phyloP scores from a whole-genome alignment of 2,113 vertebrate genomes.

The Zosterops borbonicus region DNA sequence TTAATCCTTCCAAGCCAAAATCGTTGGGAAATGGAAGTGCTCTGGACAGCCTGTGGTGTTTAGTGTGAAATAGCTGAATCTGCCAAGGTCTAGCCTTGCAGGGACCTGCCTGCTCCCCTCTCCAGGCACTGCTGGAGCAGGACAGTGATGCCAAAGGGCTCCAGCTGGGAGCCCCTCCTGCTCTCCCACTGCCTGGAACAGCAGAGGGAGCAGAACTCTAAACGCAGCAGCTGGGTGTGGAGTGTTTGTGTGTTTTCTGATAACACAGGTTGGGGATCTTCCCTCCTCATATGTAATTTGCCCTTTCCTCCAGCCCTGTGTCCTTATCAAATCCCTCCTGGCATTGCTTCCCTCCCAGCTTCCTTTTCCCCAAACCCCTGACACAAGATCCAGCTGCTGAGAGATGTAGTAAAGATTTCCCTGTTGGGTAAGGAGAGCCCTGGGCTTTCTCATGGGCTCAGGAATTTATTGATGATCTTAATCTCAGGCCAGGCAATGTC shows the following conservation, averaged over 20 bases:
- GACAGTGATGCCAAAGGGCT: not conserved
- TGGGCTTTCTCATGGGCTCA: conserved; percentile 45
- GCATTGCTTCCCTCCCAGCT: not conserved
- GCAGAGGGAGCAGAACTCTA: not conserved
- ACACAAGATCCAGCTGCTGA: not conserved
- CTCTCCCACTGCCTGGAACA: not conserved
- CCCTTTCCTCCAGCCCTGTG: not conserved
- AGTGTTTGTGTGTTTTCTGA: not conserved
- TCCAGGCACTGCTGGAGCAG: not conserved
- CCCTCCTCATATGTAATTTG: not conserved
- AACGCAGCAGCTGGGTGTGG: not conserved
- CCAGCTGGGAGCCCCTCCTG: not conserved
- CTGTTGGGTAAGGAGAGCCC: conserved; percentile 30
- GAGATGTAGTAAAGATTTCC: conserved; percentile 63
- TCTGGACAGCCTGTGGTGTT: not conserved
- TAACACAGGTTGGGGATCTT: not conserved
- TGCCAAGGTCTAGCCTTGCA: not conserved
- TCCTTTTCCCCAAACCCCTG: conserved; percentile 1
- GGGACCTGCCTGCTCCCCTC: not conserved
- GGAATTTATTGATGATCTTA: conserved; percentile 68
- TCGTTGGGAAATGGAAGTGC: not conserved
- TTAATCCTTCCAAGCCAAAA: not conserved
- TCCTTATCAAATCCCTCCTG: conserved; percentile 1
- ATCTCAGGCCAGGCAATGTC: conserved; percentile 50
- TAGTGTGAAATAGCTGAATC: not conserved